Base-by-base conservation (phyloP, 2,888 invertebrate species). In the Melikaiella ostensackeni region DNA sequence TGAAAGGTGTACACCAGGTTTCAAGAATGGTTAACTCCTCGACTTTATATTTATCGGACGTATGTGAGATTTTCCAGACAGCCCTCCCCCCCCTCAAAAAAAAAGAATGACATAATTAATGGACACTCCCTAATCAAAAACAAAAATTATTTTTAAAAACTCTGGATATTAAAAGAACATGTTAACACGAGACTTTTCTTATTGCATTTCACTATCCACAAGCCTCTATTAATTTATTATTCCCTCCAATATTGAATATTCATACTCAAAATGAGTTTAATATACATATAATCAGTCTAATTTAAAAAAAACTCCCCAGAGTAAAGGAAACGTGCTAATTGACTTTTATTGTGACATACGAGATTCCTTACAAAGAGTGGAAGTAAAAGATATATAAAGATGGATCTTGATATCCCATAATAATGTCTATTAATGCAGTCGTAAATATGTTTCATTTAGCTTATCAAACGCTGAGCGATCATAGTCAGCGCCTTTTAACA, bases 401-500 rank as follows among this genome's bases (percentile, higher is more conserved):
- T 66, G 66, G 42, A 66, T 66, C 46, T 66, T 46, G 30, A 66
- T 46, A 27, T 27, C 27, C 42, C 24, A 66, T 66, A 46, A 27
- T 38, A 66, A 30, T 30, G 38, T 46, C 66, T 42, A 27, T 24
- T 66, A 27, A 42, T n/a, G 27, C 66, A 46, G 16, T 27, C 42
- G 66, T 46, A 21, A 27, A 27, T 46, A 42, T 64, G 27, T 30
- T 27, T 27, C 19, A 66, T 46, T 27, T 9, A 30, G 42, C 27
- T 35, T 63, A 63, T 63, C 63, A 63, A 63, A 63, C 30, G 63
- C 6, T 63, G 21, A 63, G 13, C 21, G 81, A 79, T 84, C 79
- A 85, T 81, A 86, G 85, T 86, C 82, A 79, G 85, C 85, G 84
- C 85, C 84, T 81, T 35, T 30, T 19, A 35, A 19, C 5, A 63